Conservation (phyloP, 2,113 vertebrate genomes). For the Sprattus sprattus region DNA sequence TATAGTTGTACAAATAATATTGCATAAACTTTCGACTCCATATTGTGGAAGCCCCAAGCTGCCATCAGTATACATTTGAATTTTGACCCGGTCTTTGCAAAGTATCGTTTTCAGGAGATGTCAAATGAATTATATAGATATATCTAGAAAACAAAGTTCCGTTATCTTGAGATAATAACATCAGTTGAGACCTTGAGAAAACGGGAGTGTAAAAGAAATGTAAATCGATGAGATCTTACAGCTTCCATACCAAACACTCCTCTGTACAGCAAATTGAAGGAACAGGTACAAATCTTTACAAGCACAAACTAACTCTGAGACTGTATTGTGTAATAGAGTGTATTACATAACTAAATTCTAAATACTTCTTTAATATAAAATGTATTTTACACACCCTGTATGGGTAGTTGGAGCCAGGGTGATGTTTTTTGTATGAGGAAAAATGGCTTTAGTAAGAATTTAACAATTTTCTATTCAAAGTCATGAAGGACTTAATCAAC, state of each 20-base stretch:
- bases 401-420: not conserved
- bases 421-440: not conserved
- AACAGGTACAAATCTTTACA: not conserved
- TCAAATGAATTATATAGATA: too few relatives aligned
- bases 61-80: too few relatives aligned
- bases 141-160: too few relatives aligned
- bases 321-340: not conserved
- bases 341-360: not conserved
- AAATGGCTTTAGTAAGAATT: not conserved
- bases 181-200: too few relatives aligned
- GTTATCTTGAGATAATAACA: too few relatives aligned
- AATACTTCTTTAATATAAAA: not conserved
- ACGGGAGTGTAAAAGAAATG: too few relatives aligned
- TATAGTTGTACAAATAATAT: not conserved
- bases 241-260: too few relatives aligned
- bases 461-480: not conserved
- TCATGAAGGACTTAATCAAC: not conserved
- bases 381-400: not conserved
- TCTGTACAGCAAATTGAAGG: not conserved
- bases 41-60: too few relatives aligned
- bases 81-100: too few relatives aligned
- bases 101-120: too few relatives aligned
- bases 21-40: not conserved
- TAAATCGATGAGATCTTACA: too few relatives aligned
- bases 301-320: not conserved